Percentiles rank a stretch among this genome's conserved stretches.
Evolutionary conservation across 2,797 vertebrate genomes (phyloP).

Genomic region (Semotilus atromaculatus): DNA sequence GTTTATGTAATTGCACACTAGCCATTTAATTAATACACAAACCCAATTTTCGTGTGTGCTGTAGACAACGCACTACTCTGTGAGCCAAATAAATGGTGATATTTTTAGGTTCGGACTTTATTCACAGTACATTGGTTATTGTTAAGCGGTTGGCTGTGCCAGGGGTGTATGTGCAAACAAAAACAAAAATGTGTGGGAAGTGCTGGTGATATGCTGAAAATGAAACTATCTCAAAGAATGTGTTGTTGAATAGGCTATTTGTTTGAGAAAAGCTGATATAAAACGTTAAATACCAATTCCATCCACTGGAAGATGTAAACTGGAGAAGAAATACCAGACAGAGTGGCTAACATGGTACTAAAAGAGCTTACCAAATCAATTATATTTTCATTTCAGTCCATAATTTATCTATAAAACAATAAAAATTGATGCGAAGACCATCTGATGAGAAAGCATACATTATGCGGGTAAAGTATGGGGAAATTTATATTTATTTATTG

Average conservation of each 20-base stretch:
- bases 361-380: not conserved
- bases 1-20: conserved; percentile 18
- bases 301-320: not conserved
- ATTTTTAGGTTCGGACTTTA: not conserved
- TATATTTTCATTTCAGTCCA: not conserved
- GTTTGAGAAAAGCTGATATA: not conserved
- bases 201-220: conserved; percentile 11
- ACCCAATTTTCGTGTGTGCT: not conserved
- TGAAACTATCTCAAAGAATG: not conserved
- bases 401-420: not conserved
- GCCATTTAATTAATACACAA: conserved; percentile 6
- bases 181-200: conserved; percentile 29
- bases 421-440: not conserved
- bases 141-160: not conserved
- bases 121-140: not conserved
- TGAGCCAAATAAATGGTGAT: not conserved
- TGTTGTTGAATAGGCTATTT: not conserved
- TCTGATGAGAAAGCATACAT: not conserved
- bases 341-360: not conserved
- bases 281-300: not conserved
- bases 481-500: not conserved
- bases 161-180: not conserved
- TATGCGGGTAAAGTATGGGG: not conserved
- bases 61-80: not conserved
- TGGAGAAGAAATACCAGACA: not conserved